Evolutionary conservation across 2,888 invertebrate genomes (phyloP), one percentile per base, ranked within the genome.

Genomic region (Phaonia tiefii): DNA sequence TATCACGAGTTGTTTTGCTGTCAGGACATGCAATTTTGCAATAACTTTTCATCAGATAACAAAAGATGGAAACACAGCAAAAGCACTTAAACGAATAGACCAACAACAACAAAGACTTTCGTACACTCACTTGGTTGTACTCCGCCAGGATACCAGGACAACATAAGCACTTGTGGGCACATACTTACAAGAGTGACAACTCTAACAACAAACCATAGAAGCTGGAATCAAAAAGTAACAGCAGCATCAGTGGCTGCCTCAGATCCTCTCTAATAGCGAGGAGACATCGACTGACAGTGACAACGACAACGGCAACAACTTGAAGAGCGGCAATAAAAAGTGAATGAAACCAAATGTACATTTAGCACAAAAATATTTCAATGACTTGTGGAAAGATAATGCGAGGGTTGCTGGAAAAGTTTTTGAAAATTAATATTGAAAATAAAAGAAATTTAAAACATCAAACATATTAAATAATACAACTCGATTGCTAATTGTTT

Each of bases 1-100:
- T 31, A 5, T 31, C 31, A 8, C 31, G 31, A 31, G 31, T n/a
- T 31, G 31, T 31, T 31, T n/a, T 31, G 54, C 54, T 75, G 69
- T 72, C 66, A 42, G 65, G 66, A 67, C 65, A 71, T 77, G 71
- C 77, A 77, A 77, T 77, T 77, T 76, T 20, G 70, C 65, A 76
- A 76, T 76, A 76, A 76, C 56, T 71, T 76, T 77, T 72, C 60
- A 77, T 77, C 77, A 77, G 77, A 72, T 66, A 72, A 66, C 71
- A 63, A 60, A 60, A 49, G 49, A 37, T 56, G 66, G 49, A 77
- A 72, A 77, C 72, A 58, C 49, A 58, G 39, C 31, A 39, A 49
- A 77, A 77, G 58, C 77, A 72, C 71, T 72, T 66, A 77, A 66
- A 70, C 63, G 69, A 75, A 77, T 72, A 77, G 77, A 72, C 72